Evolutionary conservation across 2,888 invertebrate species (phyloP).

Genomic region (Mythimna vitellina): DNA sequence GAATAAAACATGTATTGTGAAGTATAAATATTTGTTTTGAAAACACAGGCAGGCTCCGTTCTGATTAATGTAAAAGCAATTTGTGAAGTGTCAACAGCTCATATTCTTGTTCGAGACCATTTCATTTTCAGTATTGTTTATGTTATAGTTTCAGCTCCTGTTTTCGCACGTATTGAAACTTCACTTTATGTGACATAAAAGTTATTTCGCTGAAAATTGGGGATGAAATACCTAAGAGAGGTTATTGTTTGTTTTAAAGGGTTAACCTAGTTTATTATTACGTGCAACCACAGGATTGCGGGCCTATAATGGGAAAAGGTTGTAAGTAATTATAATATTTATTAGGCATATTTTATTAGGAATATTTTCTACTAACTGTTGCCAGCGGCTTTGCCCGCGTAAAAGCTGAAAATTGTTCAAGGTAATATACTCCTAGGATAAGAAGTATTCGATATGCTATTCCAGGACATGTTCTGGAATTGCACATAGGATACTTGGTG

Average conservation of each 20-base stretch:
- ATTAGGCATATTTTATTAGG: background rate
- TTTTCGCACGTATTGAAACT: slow-evolving; percentile 31
- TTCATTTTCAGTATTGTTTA: slow-evolving; percentile 38
- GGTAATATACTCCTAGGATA: no score
- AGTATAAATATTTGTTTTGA: slow-evolving; percentile 28
- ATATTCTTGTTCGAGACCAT: slow-evolving; percentile 25
- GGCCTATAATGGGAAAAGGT: background rate
- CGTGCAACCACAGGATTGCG: background rate
- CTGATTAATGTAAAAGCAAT: slow-evolving; percentile 50
- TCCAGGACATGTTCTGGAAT: no score
- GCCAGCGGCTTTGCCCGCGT: no score
- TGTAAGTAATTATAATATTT: background rate
- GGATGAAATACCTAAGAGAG: background rate
- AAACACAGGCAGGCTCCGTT: slow-evolving; percentile 15
- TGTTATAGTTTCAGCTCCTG: slow-evolving; percentile 17
- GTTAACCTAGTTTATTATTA: background rate
- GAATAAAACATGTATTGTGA: slow-evolving; percentile 15
- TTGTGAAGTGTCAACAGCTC: slow-evolving; percentile 43
- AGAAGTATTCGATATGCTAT: no score
- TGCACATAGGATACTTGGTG: no score
- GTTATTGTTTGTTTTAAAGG: slow-evolving; percentile 8
- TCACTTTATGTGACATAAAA: slow-evolving; percentile 7
- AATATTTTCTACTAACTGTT: background rate
- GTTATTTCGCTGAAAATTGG: slow-evolving; percentile 9
- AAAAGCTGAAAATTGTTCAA: no score